Evolutionary conservation across 2,113 vertebrate species (phyloP).

Genomic region (Sigmodon hispidus): DNA sequence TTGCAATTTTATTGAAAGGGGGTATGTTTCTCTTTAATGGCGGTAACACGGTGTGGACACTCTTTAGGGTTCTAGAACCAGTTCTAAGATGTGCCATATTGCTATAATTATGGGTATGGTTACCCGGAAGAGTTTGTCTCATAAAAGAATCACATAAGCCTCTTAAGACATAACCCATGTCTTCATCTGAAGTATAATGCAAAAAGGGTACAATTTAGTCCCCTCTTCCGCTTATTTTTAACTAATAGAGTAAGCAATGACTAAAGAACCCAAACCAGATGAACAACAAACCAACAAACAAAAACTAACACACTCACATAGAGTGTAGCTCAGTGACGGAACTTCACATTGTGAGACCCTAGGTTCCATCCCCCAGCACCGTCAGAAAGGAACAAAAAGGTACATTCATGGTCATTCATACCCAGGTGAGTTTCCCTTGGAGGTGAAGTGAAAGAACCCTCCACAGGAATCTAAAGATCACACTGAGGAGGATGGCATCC

Average conservation of each 20-base stretch:
- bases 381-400: not conserved
- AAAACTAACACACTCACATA: not conserved
- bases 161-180: not conserved
- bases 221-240: not conserved
- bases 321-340: not conserved
- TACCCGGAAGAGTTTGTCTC: not conserved
- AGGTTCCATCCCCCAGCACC: not conserved
- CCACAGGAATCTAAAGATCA: slow-evolving; percentile 68
- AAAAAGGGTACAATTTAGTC: slow-evolving; percentile 29
- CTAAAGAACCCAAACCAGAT: slow-evolving; percentile 41
- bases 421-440: slow-evolving; percentile 54
- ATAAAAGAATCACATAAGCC: not conserved
- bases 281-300: not conserved
- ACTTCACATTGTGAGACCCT: not conserved
- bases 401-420: not conserved
- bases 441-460: slow-evolving; percentile 19
- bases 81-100: not conserved
- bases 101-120: not conserved
- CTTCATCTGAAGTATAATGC: not conserved
- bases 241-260: slow-evolving; percentile 44
- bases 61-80: not conserved
- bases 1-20: not conserved
- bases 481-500: slow-evolving; percentile 71
- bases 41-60: not conserved
- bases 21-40: not conserved